These are phyloP conservation scores for Apoda limacodes DNA, from an alignment of 2,888 invertebrate species.

Conservation along the genomic window DNA sequence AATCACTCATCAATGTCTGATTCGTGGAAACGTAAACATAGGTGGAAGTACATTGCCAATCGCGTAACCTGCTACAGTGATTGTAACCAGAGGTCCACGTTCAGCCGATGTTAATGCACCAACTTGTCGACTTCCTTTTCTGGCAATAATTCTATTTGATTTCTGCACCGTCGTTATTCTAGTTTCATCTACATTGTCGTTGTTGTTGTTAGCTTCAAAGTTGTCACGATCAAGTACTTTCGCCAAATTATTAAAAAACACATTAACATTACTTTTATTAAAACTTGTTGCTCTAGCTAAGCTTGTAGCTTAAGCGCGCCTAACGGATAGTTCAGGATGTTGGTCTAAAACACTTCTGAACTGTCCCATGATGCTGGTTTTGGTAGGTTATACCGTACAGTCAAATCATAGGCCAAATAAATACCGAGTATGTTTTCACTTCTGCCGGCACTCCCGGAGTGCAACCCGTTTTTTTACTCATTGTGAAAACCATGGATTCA, in stretches of 20 bases:
- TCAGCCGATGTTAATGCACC: constrained; percentile 33
- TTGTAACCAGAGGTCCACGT: constrained; percentile 20
- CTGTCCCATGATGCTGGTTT: constrained; percentile 18
- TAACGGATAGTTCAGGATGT: constrained; percentile 19
- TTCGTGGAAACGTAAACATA: constrained; percentile 29
- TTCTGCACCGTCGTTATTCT: constrained; percentile 37
- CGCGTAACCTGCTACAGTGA: constrained; percentile 20
- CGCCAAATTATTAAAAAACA: constrained; percentile 22
- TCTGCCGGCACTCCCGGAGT: too few relatives aligned
- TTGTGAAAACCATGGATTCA: too few relatives aligned
- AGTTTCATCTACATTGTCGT: constrained; percentile 38
- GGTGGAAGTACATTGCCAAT: constrained; percentile 19
- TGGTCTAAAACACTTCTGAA: constrained; percentile 20
- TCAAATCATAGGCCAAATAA: constrained; percentile 19
- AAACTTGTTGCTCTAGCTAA: constrained; percentile 20
- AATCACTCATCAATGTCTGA: too few relatives aligned
- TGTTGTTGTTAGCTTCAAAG: too few relatives aligned
- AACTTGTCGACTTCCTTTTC: constrained; percentile 32
- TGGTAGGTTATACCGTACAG: constrained; percentile 14
- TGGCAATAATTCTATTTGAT: constrained; percentile 31
- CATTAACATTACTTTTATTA: constrained; percentile 20
- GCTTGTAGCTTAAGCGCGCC: constrained; percentile 22
- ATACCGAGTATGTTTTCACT: too few relatives aligned
- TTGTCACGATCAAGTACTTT: too few relatives aligned
- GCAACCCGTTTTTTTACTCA: too few relatives aligned